Evolutionary conservation across 2,113 vertebrate genomes (phyloP).

Genomic region (Tylochromis polylepis): DNA sequence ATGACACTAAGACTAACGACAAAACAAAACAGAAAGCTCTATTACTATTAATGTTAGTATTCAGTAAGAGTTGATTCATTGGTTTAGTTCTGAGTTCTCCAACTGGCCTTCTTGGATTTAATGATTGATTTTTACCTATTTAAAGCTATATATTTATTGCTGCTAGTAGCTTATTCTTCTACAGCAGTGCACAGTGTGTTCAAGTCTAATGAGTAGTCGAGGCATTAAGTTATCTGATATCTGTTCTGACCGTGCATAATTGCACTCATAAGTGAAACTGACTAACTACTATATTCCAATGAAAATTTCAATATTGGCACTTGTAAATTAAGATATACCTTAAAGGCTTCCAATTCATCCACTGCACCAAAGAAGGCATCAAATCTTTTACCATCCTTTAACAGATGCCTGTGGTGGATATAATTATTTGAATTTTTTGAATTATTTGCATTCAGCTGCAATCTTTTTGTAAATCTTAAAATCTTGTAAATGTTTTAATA

Average conservation of each 20-base stretch:
- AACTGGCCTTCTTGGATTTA: background rate
- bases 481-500: background rate
- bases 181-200: background rate
- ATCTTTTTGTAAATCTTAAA: background rate
- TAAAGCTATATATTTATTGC: background rate
- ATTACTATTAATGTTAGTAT: background rate
- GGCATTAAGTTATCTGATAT: background rate
- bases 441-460: background rate
- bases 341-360: background rate
- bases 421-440: background rate
- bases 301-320: background rate
- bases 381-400: background rate
- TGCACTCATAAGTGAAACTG: background rate
- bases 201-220: background rate
- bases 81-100: background rate
- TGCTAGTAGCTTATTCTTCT: background rate
- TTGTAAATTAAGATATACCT: background rate
- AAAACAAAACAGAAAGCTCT: background rate
- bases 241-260: background rate
- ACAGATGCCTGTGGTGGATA: background rate
- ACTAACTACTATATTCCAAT: background rate
- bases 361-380: background rate
- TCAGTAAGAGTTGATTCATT: background rate
- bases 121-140: background rate
- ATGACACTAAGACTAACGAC: background rate